Base-by-base conservation (phyloP, 2,888 invertebrate genomes). In the Octodonta nipae region DNA sequence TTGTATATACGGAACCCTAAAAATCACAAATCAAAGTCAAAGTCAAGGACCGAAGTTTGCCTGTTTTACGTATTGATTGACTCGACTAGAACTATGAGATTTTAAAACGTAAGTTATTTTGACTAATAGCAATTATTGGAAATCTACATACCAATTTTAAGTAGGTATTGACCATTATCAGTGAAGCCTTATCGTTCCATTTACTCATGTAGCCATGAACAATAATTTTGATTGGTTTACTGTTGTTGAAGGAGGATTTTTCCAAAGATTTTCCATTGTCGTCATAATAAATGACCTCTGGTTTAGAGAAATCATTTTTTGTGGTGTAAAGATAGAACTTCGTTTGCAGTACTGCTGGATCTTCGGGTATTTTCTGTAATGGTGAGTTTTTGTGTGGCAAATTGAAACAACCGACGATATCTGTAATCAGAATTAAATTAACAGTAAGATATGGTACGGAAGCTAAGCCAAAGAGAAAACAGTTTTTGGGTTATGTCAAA, bases 151-250 rank as follows among this genome's bases (percentile, higher is more conserved):
- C 73, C 52, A 67, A 32, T 45, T 70, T 64, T 13, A 72, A 55
- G 28, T 70, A 61, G 2, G 63, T 52, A 26, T 64, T 55, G 1
- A 60, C 64, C 1, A 64, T 60, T 12, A 55, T 52, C 15, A 66
- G 44, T 0, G 64, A 62, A 11, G 65, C 67, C 24, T 50, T 54
- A 35, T 67, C 66, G 36, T 60, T 64, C 46, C 70, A 70, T 38
- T 63, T 67, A 28, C 71, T 69, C 54, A 69, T 68, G 46, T 64
- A 73, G 1, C 73, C 73, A 42, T 73, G 73, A 12, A 71, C 63
- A 11, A 71, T 51, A 26, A 73, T 55, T 45, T 70, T 73, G 15
- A 69, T 45, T 1, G 62, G 57, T 36, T 61, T 62, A 2, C 51
- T 55, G 1, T 50, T 44, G 41, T 68, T 57, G 40, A 70, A 70